phyloP scores from a whole-genome alignment of 2,797 vertebrate genomes.

The Limosa lapponica region DNA sequence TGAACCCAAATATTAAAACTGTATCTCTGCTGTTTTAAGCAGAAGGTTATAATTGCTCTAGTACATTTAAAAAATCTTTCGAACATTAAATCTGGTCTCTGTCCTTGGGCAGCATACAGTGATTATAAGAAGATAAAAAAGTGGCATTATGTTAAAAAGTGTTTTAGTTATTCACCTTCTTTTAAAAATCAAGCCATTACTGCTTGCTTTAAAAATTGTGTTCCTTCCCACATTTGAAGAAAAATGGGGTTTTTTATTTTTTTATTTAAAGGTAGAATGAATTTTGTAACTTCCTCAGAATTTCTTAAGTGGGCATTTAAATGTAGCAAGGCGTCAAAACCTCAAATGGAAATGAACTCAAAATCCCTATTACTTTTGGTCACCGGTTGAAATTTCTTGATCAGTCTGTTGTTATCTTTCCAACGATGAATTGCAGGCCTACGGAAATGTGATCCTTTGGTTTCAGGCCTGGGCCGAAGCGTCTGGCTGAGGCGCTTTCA shows the following conservation, averaged over 20 bases:
- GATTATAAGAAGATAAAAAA: not conserved
- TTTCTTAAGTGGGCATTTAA: not conserved
- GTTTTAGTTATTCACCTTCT: not conserved
- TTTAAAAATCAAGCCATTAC: not conserved
- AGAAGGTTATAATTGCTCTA: not conserved
- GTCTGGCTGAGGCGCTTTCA: slow-evolving; percentile 3
- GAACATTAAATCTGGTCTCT: not conserved
- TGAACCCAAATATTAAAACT: not conserved
- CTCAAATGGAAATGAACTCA: not conserved
- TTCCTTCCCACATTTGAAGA: not conserved
- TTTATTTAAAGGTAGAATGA: not conserved
- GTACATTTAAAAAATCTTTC: not conserved
- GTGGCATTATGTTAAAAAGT: not conserved
- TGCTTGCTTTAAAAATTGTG: not conserved
- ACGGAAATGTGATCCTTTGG: not conserved
- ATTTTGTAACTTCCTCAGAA: not conserved
- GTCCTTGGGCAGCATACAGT: not conserved
- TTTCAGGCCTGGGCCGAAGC: not conserved
- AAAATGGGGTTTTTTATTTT: not conserved
- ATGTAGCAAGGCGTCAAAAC: not conserved
- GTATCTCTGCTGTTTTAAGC: not conserved
- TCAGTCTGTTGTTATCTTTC: not conserved
- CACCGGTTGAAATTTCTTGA: not conserved
- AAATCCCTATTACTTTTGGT: not conserved
- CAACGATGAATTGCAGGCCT: not conserved